Evolutionary conservation across 2,888 invertebrate species (phyloP).

Genomic region (Platynereis dumerilii): DNA sequence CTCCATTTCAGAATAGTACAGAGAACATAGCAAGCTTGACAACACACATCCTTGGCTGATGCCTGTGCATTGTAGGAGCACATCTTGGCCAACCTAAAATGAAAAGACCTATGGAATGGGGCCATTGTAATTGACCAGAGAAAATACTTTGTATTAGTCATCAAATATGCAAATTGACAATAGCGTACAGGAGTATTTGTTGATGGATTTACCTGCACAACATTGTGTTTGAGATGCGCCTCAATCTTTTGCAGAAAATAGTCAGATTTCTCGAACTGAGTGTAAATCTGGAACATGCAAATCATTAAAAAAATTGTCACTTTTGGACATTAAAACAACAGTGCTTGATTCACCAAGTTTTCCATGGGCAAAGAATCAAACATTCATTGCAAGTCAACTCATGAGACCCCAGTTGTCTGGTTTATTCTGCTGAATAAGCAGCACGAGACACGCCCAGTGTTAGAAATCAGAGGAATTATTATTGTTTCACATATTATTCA

Average conservation of each 20-base stretch:
- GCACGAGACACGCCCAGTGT: too few species aligned
- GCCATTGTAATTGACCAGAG: too few species aligned
- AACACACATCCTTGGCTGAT: constrained; percentile 58
- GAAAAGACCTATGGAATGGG: not conserved
- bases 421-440: too few species aligned
- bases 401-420: too few species aligned
- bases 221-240: constrained; percentile 43
- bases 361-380: too few species aligned
- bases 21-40: constrained; percentile 53
- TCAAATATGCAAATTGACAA: too few species aligned
- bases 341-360: too few species aligned
- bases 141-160: too few species aligned
- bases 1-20: constrained; percentile 58
- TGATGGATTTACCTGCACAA: constrained; percentile 46
- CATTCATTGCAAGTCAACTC: too few species aligned
- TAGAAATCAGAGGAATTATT: too few species aligned
- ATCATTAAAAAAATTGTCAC: not conserved
- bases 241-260: constrained; percentile 36
- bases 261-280: constrained; percentile 36
- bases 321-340: not conserved
- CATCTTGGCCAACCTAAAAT: constrained; percentile 44
- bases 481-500: constrained; percentile 26
- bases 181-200: too few species aligned
- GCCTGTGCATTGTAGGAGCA: constrained; percentile 46
- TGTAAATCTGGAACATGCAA: constrained; percentile 37